A percentile compares a stretch with the other conserved stretches of the same genome.
Evolutionary conservation across 2,888 invertebrate species (phyloP).

Genomic region (Eupelmus urozonus): DNA sequence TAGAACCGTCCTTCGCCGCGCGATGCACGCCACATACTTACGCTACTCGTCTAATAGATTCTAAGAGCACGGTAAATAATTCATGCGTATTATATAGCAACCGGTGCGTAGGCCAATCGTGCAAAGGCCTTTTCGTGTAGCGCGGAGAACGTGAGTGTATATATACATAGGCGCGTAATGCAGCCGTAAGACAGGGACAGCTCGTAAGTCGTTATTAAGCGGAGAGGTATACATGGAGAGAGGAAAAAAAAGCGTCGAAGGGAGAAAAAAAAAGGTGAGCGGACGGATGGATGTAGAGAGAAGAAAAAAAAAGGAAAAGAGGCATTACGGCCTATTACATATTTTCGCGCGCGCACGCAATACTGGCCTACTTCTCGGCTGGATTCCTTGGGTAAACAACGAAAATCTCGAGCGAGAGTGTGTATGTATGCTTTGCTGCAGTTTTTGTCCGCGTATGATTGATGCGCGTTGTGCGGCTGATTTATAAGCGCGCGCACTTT

Average conservation of each 20-base stretch:
- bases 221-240: background rate
- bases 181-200: background rate
- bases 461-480: too few species aligned
- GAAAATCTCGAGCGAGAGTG: background rate
- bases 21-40: slow-evolving; percentile 14
- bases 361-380: slow-evolving; percentile 28
- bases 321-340: slow-evolving; percentile 5
- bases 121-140: slow-evolving; percentile 24
- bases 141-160: background rate
- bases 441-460: too few species aligned
- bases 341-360: slow-evolving; percentile 12
- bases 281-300: background rate
- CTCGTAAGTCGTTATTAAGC: slow-evolving; percentile 38
- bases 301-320: background rate
- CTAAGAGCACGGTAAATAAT: slow-evolving; percentile 55
- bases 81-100: slow-evolving; percentile 41
- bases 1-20: slow-evolving; percentile 42
- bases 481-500: too few species aligned
- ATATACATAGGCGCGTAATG: background rate
- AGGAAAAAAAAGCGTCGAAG: background rate
- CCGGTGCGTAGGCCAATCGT: slow-evolving; percentile 51
- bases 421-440: too few species aligned
- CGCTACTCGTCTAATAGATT: slow-evolving; percentile 48
- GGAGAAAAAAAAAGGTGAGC: slow-evolving; percentile 7
- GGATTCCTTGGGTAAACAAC: slow-evolving; percentile 13